Conservation (phyloP, 2,113 vertebrate genomes). For the Bettongia penicillata region DNA sequence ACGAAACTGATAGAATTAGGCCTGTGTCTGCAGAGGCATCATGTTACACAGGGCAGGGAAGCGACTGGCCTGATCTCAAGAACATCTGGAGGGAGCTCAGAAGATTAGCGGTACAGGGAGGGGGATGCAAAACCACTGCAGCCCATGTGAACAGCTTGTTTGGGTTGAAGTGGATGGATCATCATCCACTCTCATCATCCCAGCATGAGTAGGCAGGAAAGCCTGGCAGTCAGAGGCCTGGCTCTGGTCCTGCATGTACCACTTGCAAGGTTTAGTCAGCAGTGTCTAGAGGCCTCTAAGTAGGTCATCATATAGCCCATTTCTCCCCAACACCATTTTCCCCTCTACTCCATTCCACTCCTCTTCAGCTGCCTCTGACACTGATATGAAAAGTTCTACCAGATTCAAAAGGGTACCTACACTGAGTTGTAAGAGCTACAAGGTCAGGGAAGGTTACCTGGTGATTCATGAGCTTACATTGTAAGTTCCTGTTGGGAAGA, state of each 20-base stretch:
- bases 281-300: background rate
- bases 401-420: background rate
- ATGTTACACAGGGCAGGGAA: too few relatives aligned
- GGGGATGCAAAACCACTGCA: background rate
- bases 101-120: background rate
- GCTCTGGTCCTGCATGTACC: background rate
- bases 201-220: background rate
- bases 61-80: background rate
- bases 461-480: background rate
- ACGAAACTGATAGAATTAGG: background rate
- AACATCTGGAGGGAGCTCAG: background rate
- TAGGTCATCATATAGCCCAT: too few relatives aligned
- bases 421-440: background rate
- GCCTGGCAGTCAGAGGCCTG: rapidly evolving
- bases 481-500: background rate
- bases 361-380: background rate
- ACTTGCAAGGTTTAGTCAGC: background rate
- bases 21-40: background rate
- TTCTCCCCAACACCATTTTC: background rate
- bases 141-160: background rate
- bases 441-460: background rate
- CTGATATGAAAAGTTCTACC: background rate
- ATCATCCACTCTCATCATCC: background rate
- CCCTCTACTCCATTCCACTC: background rate
- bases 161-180: background rate